These are phyloP conservation scores for Ibycter americanus DNA, from an alignment of 2,797 vertebrate species.

Conservation along the genomic window DNA sequence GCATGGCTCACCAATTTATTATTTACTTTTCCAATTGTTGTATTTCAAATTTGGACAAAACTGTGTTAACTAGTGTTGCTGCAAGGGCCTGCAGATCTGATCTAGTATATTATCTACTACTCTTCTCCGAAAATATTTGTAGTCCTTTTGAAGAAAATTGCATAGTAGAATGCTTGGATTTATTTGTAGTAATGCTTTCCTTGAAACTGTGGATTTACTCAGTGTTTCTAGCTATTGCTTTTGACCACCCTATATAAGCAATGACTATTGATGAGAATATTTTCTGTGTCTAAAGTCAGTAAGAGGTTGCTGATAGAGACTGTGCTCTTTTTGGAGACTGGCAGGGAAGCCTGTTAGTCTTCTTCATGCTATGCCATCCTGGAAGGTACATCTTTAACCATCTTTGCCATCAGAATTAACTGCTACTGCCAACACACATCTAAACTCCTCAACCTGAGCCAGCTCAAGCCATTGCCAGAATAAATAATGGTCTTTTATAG, in stretches of 20 bases:
- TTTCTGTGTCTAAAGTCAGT: background rate
- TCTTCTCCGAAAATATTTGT: background rate
- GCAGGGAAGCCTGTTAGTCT: background rate
- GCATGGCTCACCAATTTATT: background rate
- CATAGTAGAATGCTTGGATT: background rate
- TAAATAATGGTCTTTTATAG: background rate
- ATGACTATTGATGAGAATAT: background rate
- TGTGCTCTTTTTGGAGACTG: background rate
- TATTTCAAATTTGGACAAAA: background rate
- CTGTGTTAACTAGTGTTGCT: rapidly evolving
- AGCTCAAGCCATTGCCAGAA: background rate
- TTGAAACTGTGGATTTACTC: background rate
- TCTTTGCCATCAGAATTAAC: background rate
- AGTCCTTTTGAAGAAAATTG: background rate
- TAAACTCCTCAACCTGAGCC: background rate
- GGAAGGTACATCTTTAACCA: background rate
- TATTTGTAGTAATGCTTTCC: background rate
- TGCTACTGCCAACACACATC: background rate
- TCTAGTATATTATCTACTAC: background rate
- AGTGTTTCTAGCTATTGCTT: background rate
- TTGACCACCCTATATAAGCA: background rate
- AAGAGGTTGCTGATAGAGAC: background rate
- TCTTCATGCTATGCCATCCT: background rate
- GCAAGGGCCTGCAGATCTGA: background rate
- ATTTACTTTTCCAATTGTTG: background rate